A percentile compares a stretch with the other conserved stretches of the same genome.
phyloP scores from a whole-genome alignment of 2,888 invertebrate genomes.

The Yponomeuta malinellus region DNA sequence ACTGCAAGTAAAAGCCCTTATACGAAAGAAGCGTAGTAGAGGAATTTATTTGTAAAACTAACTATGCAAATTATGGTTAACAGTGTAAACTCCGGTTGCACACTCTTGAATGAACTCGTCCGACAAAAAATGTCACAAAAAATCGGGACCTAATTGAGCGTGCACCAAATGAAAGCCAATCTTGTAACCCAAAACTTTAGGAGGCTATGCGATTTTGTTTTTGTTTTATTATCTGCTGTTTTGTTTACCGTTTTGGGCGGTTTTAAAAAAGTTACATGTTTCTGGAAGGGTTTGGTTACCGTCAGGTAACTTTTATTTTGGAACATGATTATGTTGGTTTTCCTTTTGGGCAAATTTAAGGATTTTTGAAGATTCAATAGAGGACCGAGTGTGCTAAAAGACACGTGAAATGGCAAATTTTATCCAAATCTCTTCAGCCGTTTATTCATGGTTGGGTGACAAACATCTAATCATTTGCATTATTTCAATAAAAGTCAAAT shows the following conservation, averaged over 20 bases:
- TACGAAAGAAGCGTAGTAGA: too few relatives aligned
- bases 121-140: slow-evolving; percentile 37
- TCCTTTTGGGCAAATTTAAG: neutral
- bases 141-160: slow-evolving; percentile 64
- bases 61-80: neutral
- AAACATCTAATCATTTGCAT: too few relatives aligned
- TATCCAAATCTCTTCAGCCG: too few relatives aligned
- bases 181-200: slow-evolving; percentile 53
- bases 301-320: neutral
- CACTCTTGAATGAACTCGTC: slow-evolving; percentile 33
- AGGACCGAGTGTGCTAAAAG: too few relatives aligned
- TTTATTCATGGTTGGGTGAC: too few relatives aligned
- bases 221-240: slow-evolving; percentile 14
- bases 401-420: too few relatives aligned
- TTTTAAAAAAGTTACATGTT: slow-evolving; percentile 35
- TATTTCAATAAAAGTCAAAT: too few relatives aligned
- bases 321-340: neutral
- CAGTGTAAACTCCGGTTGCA: neutral
- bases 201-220: slow-evolving; percentile 46
- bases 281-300: slow-evolving; percentile 44
- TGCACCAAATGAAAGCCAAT: slow-evolving; percentile 56
- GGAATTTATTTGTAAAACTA: too few relatives aligned
- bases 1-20: too few relatives aligned
- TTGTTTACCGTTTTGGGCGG: slow-evolving; percentile 51
- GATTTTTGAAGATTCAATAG: neutral